Base-by-base conservation (phyloP, 2,113 vertebrate species). In the Corythornis cristatus region DNA sequence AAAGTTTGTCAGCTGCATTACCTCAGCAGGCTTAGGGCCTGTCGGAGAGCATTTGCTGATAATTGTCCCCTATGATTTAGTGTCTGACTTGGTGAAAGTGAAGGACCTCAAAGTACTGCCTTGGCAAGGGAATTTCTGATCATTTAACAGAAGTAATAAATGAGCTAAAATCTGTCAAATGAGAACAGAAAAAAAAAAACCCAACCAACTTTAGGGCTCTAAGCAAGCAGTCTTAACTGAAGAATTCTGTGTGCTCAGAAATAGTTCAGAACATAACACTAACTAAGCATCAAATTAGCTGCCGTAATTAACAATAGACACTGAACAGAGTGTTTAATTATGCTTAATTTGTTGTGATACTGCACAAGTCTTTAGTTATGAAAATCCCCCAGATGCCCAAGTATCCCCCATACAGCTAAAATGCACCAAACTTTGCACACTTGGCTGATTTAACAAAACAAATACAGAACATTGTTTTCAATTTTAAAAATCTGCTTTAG, bases 21-120 rank as follows among this genome's bases (percentile, higher is more conserved):
- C 98, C 98, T 98, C 98, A 97, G 98, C 97, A 97, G 97, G 97
- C 98, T 96, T 93, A 95, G 98, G 97, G 97, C 97, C 98, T 98
- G 98, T 98, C 98, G 97, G 94, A 97, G 97, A 96, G 97, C 97
- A 98, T 98, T 98, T 98, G 98, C 97, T 97, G 97, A 98, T 97
- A 96, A 96, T 96, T 95, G 97, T 98, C 98, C 97, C 97, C 94
- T 96, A 94, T 98, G 98, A 98, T 98, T 98, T 97, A 97, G 97
- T 98, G 98, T 98, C 98, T 97, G 87, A 96, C 97, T 97, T 97
- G 98, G 97, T 98, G 98, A 98, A 98, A 97, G 97, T 97, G 96
- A 97, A 97, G 97, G 97, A 96, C 96, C 97, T 98, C 97, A 97
- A 89, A 97, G 94, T 95, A 96, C 90, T 90, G 92, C 97, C 96